Evolutionary conservation across 2,888 invertebrate species (phyloP), one percentile per base, ranked within the genome.

Genomic region (Blera fallax): DNA sequence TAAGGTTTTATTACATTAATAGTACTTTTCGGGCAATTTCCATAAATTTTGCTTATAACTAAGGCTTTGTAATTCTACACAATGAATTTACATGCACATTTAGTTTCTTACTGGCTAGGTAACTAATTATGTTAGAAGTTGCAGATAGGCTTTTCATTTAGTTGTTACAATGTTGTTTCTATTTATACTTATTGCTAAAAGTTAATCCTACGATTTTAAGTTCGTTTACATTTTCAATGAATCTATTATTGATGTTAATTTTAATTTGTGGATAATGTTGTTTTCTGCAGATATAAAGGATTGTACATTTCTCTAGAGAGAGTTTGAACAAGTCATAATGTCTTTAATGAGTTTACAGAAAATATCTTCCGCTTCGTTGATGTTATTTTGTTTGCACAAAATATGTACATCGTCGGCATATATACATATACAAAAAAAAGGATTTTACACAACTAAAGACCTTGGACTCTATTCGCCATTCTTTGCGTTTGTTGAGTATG

Each of bases 401-500:
- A 73, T 72, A 21, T 60, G 48, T 10, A 70, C 32, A 50, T 60
- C 60, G 4, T 60, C n/a, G n/a, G n/a, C n/a, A n/a, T n/a, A n/a
- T n/a, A n/a, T n/a, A n/a, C n/a, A n/a, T n/a, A 14, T 62, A 40
- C 11, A 48, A 32, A 3, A 65, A 34, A n/a, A 65, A 65, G 7
- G 65, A 48, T 65, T 34, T 18, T 0, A 69, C 24, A 8, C 56
- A 69, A 1, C 43, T n/a, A 3, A n/a, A 69, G 1, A 54, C 43
- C 8, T 40, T 69, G 11, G 7, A 24, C 6, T 43, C 43, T 29
- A 69, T 14, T 0, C 56, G 37, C 67, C 67, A 67, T 10, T 14
- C 1, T 37, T 4, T 40, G 3, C 52, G 52, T 43, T 45, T 69
- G 4, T 16, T 54, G 0, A 54, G 2, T 0, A 56, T 34, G n/a